These are phyloP conservation scores for Propithecus perrieri DNA, from an alignment of 2,797 vertebrate genomes.

Conservation along the genomic window DNA sequence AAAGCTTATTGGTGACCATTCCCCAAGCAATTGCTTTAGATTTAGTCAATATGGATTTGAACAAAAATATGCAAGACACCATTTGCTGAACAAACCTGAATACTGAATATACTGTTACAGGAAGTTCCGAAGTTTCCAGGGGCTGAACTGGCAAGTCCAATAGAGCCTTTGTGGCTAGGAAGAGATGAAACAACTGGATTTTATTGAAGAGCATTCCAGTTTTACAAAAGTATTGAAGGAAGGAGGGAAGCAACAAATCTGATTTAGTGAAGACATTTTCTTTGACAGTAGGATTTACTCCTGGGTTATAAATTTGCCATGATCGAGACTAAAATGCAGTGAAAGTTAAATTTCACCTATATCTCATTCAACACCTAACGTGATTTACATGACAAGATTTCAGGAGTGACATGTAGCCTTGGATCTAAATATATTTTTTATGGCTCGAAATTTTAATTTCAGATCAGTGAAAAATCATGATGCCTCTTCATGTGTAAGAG, in stretches of 20 bases:
- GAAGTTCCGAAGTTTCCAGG: neutral
- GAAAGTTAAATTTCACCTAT: conserved; percentile 85
- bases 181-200: conserved; percentile 70
- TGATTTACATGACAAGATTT: conserved; percentile 87
- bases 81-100: neutral
- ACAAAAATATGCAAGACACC: neutral
- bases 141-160: conserved; percentile 26
- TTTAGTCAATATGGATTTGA: neutral
- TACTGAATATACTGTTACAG: neutral
- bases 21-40: neutral
- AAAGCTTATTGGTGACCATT: neutral
- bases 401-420: conserved; percentile 84
- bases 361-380: conserved; percentile 84
- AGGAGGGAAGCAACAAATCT: conserved; percentile 86
- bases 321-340: conserved; percentile 84
- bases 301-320: conserved; percentile 85
- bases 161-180: conserved; percentile 65
- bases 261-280: conserved; percentile 88
- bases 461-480: conserved; percentile 80
- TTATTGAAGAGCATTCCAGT: conserved; percentile 80
- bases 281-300: conserved; percentile 86
- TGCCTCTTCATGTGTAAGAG: conserved; percentile 74
- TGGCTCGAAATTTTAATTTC: conserved; percentile 84
- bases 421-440: conserved; percentile 84
- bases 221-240: conserved; percentile 84